Evolutionary conservation across 1,140 invertebrate genomes (phyloP).

Genomic region (Drosophila ohnishii): DNA sequence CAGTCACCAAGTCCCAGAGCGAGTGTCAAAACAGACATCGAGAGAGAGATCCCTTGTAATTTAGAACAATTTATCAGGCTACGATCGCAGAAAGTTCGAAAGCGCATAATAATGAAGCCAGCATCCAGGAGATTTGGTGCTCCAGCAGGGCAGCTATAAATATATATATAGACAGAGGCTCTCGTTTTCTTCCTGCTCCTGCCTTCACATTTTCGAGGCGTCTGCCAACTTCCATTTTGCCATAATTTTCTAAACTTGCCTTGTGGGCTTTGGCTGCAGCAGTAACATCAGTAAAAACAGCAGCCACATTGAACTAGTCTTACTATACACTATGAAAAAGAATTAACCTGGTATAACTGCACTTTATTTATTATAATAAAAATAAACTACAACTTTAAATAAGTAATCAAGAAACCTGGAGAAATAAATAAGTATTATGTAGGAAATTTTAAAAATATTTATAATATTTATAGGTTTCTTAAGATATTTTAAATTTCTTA

Average conservation of each 20-base stretch:
- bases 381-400: no score
- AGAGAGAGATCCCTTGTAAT: slow-evolving; percentile 30
- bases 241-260: slow-evolving; percentile 70
- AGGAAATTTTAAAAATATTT: no score
- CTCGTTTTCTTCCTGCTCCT: slow-evolving; percentile 13
- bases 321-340: no score
- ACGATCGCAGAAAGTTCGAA: slow-evolving; percentile 19
- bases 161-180: background rate
- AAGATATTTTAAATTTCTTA: no score
- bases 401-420: no score
- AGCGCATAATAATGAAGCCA: background rate
- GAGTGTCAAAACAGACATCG: slow-evolving; percentile 28
- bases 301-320: slow-evolving; percentile 6
- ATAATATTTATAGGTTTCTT: no score
- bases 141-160: background rate
- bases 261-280: slow-evolving; percentile 52
- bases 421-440: no score
- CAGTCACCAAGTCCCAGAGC: slow-evolving; percentile 7
- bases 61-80: slow-evolving; percentile 39
- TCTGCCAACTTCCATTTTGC: slow-evolving; percentile 62
- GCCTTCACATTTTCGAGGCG: slow-evolving; percentile 20
- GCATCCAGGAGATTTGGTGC: background rate
- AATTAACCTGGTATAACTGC: no score
- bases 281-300: slow-evolving; percentile 29
- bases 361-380: no score